These are phyloP conservation scores for Epirrhoe alternata DNA, from an alignment of 2,888 invertebrate genomes.

Conservation along the genomic window DNA sequence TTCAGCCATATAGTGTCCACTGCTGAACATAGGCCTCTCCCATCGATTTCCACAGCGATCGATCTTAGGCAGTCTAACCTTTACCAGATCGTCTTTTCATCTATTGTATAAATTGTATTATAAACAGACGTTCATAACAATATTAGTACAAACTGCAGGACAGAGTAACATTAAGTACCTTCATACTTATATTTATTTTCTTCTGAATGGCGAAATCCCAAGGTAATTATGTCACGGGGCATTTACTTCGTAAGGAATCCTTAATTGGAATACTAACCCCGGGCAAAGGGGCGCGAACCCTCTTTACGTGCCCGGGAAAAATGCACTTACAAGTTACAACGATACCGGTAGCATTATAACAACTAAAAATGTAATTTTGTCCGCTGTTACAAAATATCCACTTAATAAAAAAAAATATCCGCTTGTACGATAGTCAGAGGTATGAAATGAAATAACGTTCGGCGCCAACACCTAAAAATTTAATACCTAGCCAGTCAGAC, in stretches of 20 bases:
- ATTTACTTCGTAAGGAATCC: constrained; percentile 47
- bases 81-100: too few relatives aligned
- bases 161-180: not conserved
- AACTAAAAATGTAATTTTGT: not conserved
- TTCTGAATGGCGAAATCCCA: constrained; percentile 38
- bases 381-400: not conserved
- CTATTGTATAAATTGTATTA: too few relatives aligned
- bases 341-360: not conserved
- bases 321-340: constrained; percentile 36
- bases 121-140: not conserved
- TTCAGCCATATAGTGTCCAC: too few relatives aligned
- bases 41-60: too few relatives aligned
- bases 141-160: not conserved
- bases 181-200: constrained; percentile 35
- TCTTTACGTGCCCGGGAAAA: constrained; percentile 33
- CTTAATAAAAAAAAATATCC: not conserved
- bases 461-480: constrained; percentile 19
- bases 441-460: not conserved
- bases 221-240: constrained; percentile 52
- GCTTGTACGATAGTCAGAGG: not conserved
- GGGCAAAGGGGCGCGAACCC: constrained; percentile 37
- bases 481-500: not conserved
- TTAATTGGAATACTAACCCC: constrained; percentile 56
- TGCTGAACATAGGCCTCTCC: too few relatives aligned
- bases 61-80: too few relatives aligned